These are phyloP conservation scores for Gallirallus australis DNA, from an alignment of 2,797 vertebrate species.

Conservation along the genomic window DNA sequence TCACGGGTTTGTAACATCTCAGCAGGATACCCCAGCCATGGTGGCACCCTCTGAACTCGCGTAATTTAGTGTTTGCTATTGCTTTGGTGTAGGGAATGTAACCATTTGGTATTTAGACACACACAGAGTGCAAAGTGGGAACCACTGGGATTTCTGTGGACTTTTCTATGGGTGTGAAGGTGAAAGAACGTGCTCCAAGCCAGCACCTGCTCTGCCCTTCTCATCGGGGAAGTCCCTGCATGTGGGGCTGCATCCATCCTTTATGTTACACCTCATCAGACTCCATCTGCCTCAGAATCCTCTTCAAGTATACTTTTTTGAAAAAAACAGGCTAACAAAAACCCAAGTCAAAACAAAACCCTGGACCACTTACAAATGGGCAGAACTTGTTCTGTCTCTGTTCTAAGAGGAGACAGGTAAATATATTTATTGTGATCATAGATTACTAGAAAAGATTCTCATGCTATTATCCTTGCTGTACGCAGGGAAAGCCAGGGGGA, in stretches of 20 bases:
- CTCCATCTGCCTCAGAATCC: not conserved
- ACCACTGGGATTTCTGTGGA: not conserved
- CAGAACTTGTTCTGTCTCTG: not conserved
- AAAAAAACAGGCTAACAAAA: not conserved
- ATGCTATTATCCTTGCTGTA: not conserved
- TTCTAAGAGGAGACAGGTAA: not conserved
- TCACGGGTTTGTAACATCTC: not conserved
- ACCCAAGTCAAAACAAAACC: too few species aligned
- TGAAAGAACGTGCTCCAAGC: not conserved
- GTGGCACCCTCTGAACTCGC: not conserved
- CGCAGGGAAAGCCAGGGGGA: not conserved
- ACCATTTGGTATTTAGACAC: too few species aligned
- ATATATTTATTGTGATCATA: not conserved
- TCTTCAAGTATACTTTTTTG: not conserved
- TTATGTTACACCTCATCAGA: not conserved
- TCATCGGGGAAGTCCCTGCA: accelerated
- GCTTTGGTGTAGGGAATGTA: not conserved
- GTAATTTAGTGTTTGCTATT: not conserved
- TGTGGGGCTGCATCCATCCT: not conserved
- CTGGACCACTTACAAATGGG: not conserved
- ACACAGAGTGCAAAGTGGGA: not conserved
- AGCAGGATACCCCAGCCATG: not conserved
- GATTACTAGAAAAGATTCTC: not conserved
- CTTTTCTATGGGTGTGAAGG: not conserved
- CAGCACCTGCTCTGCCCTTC: not conserved